Conservation (phyloP, 2,888 invertebrate genomes). For the Drosophila lacicola region DNA sequence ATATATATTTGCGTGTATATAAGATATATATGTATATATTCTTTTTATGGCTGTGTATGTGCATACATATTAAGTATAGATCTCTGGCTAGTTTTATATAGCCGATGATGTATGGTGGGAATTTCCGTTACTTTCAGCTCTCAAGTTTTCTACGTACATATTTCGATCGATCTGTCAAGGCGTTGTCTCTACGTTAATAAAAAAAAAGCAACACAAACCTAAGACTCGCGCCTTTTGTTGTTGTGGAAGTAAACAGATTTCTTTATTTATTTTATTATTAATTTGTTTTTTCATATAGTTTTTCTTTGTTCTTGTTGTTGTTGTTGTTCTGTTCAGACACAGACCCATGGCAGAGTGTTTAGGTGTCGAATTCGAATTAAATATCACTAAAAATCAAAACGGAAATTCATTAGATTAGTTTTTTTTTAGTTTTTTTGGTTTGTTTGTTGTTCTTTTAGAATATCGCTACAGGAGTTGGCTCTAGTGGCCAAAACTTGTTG, state of each 20-base stretch:
- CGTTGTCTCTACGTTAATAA: constrained; percentile 20
- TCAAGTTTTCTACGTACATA: constrained; percentile 29
- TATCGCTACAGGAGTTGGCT: constrained; percentile 69
- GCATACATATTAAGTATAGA: constrained; percentile 36
- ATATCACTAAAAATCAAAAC: constrained; percentile 75
- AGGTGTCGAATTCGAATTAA: constrained; percentile 60
- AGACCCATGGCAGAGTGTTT: constrained; percentile 70
- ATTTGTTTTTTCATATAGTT: constrained; percentile 42
- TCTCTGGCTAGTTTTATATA: constrained; percentile 56
- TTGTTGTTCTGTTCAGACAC: constrained; percentile 48
- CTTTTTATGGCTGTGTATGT: background rate
- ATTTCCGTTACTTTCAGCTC: constrained; percentile 67
- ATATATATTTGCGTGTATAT: background rate
- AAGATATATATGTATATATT: background rate
- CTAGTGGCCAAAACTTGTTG: constrained; percentile 56
- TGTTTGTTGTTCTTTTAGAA: constrained; percentile 66
- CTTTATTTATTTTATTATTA: constrained; percentile 75
- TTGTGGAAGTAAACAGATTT: constrained; percentile 80
- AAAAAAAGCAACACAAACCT: constrained; percentile 10
- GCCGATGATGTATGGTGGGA: constrained; percentile 73
- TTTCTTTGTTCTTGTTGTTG: constrained; percentile 38
- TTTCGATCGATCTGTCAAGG: constrained; percentile 38
- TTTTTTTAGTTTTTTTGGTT: constrained; percentile 31
- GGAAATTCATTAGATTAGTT: constrained; percentile 44
- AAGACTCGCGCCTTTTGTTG: constrained; percentile 36